phyloP scores from a whole-genome alignment of 2,888 invertebrate genomes.

The Mermis nigrescens region DNA sequence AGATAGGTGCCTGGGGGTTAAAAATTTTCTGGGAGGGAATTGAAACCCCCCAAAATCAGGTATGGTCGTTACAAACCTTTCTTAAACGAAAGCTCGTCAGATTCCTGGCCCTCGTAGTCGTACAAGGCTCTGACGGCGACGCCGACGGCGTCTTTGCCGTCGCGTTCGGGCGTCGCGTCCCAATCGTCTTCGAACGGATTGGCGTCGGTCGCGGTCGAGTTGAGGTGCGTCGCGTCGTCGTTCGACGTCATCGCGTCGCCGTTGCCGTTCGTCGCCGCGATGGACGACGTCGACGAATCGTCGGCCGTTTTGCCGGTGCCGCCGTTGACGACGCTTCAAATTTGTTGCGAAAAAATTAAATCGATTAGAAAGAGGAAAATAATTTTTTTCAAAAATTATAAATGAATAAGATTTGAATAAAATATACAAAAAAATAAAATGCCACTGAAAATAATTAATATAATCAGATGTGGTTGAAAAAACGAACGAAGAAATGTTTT shows the following conservation, averaged over 20 bases:
- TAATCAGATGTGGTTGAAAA: too few species aligned
- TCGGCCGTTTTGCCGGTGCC: not conserved
- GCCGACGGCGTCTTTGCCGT: constrained; percentile 14
- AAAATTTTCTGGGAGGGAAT: not conserved
- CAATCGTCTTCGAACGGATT: constrained; percentile 12
- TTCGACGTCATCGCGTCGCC: not conserved
- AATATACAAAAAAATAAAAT: too few species aligned
- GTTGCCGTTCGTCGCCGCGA: not conserved
- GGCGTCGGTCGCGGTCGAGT: not conserved
- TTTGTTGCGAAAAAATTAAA: not conserved
- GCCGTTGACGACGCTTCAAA: not conserved
- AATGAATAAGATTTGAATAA: not conserved
- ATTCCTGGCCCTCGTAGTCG: constrained; percentile 89
- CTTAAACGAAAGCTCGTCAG: constrained; percentile 83
- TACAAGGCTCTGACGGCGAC: constrained; percentile 83
- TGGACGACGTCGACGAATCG: not conserved
- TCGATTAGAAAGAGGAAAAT: not conserved
- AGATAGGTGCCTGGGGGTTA: not conserved
- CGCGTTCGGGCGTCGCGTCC: constrained; percentile 6
- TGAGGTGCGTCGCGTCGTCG: not conserved
- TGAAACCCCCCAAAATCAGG: too few species aligned
- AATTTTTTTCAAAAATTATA: not conserved
- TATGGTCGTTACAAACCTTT: constrained; percentile 13
- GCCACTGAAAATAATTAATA: too few species aligned
- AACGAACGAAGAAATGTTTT: too few species aligned